Base-by-base conservation (phyloP, 2,797 vertebrate species). In the Phylloscopus collybita region DNA sequence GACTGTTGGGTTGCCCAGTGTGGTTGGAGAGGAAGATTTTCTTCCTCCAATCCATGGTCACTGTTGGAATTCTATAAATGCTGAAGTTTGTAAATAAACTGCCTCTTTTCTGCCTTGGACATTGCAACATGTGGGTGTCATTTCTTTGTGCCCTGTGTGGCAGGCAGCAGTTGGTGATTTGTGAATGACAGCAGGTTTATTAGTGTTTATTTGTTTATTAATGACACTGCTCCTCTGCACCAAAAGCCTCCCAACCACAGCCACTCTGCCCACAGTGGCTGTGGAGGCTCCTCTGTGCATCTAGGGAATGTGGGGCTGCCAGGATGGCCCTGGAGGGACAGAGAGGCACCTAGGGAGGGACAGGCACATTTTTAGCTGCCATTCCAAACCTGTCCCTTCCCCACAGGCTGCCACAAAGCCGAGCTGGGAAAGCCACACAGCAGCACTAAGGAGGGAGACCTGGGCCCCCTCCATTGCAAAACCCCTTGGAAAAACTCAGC, bases 161-260 rank as follows among this genome's bases (percentile, higher is more conserved):
- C 40, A 40, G 14, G 40, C 40, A 66, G 38, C 53, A 34, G 1
- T 32, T 16, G 15, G 13, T 56, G 49, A 21, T 2, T 26, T 32
- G 36, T 44, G 71, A 51, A 8, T 45, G 5, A 45, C 45, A 61
- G 40, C n/a, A 17, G 56, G 1, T 34, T 34, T 34, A 34, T 34
- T 34, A 34, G 34, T 34, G 34, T 34, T 34, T 70, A 4, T 65
- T 38, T 72, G 1, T 64, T 40, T 75, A 0, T 65, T 7, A 6
- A 10, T 27, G n/a, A 29, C 0, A 0, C 11, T 22, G 44, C 7
- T 0, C 4, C 7, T 20, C 7, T 9, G 9, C 16, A 5, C 11
- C 15, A 22, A 19, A 64, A 50, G 5, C 4, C 57, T 25, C 29
- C 26, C 5, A 7, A 6, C 2, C 8, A 0, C 26, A 7, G 12